phyloP scores from a whole-genome alignment of 1,140 invertebrate species.

The Atta cephalotes region DNA sequence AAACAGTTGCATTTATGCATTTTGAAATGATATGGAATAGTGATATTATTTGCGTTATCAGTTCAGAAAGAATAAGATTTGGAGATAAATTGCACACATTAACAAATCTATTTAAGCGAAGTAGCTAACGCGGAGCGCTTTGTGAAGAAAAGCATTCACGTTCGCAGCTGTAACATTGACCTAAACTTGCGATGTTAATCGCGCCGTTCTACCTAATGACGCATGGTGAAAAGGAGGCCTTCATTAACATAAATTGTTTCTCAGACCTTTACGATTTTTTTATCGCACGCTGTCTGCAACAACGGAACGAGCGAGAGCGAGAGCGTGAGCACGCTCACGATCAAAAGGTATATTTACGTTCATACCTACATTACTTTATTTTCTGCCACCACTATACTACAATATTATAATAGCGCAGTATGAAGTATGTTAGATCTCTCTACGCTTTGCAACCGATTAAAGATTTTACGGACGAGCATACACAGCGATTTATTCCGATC shows the following conservation, averaged over 20 bases:
- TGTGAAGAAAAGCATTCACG: background rate
- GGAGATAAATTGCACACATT: background rate
- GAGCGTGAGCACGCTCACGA: slow-evolving; percentile 11
- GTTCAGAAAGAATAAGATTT: background rate
- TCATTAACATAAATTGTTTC: slow-evolving; percentile 67
- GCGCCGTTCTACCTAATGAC: slow-evolving; percentile 62
- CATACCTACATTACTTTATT: slow-evolving; percentile 48
- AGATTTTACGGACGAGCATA: slow-evolving; percentile 48
- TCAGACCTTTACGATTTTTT: slow-evolving; percentile 63
- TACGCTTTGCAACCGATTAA: slow-evolving; percentile 59
- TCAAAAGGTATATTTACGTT: slow-evolving; percentile 60
- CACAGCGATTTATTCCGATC: slow-evolving; percentile 41
- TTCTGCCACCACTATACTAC: slow-evolving; percentile 40
- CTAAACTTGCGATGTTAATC: slow-evolving; percentile 63
- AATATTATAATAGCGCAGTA: slow-evolving; percentile 42
- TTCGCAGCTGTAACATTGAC: slow-evolving; percentile 42
- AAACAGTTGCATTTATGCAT: background rate
- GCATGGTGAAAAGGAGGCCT: slow-evolving; percentile 51
- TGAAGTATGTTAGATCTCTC: slow-evolving; percentile 32
- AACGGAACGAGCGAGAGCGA: slow-evolving; percentile 39
- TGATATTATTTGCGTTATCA: background rate
- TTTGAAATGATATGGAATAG: background rate
- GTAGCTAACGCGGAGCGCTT: background rate
- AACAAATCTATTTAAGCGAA: background rate
- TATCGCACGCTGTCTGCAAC: slow-evolving; percentile 48